Percentiles rank a stretch among this genome's conserved stretches.
phyloP scores from a whole-genome alignment of 2,113 vertebrate genomes.

The Zingel zingel region DNA sequence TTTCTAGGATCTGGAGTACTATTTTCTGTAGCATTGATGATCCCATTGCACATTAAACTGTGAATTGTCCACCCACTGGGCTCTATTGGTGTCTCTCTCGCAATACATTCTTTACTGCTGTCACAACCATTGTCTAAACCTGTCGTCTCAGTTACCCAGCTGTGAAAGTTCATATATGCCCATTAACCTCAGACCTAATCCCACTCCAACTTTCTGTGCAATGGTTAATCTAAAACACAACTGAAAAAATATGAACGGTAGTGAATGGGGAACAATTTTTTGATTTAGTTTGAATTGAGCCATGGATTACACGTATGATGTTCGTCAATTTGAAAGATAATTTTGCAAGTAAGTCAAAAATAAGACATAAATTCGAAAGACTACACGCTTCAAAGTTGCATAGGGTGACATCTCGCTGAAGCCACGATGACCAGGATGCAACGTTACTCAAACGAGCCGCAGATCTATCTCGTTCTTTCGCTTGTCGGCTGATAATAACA shows the following conservation, averaged over 20 bases:
- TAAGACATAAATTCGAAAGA: too few species aligned
- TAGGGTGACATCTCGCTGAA: too few species aligned
- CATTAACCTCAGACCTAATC: conserved; percentile 30
- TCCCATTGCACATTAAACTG: conserved; percentile 7
- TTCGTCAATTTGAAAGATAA: too few species aligned
- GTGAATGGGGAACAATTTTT: too few species aligned
- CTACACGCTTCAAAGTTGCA: too few species aligned
- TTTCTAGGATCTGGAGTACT: conserved; percentile 2
- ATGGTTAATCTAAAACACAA: conserved; percentile 16
- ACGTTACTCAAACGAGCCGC: too few species aligned
- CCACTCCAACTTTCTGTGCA: conserved; percentile 3
- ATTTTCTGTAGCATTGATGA: conserved; percentile 11
- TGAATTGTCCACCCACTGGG: conserved; percentile 6
- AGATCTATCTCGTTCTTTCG: too few species aligned
- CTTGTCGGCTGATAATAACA: too few species aligned
- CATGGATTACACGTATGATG: too few species aligned
- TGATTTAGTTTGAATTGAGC: too few species aligned
- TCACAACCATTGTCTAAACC: background rate
- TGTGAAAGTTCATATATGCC: conserved; percentile 23
- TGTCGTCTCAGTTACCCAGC: conserved; percentile 2
- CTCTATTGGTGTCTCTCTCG: background rate
- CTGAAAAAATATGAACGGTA: background rate
- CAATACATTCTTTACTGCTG: background rate
- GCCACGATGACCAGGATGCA: too few species aligned
- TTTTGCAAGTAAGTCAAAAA: too few species aligned